These are phyloP conservation scores for Danio tinwini DNA, from an alignment of 2,797 vertebrate genomes.

Conservation along the genomic window DNA sequence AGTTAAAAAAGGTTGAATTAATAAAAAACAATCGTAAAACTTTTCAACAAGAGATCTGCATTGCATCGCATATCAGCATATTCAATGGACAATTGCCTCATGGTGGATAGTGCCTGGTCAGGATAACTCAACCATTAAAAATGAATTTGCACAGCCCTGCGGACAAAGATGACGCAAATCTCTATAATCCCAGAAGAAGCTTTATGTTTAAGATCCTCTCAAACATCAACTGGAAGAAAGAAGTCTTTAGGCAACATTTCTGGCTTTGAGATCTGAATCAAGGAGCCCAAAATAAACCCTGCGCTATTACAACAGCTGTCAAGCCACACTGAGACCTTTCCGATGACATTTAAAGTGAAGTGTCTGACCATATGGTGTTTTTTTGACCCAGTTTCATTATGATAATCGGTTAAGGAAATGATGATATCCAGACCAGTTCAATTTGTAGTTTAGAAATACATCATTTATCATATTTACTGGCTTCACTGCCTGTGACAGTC, in stretches of 20 bases:
- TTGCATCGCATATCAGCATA: neutral
- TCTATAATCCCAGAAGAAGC: neutral
- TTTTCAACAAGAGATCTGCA: no score
- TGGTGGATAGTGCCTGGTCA: neutral
- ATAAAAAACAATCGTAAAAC: no score
- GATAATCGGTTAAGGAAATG: neutral
- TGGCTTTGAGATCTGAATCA: neutral
- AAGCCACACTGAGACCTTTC: slow-evolving; percentile 23
- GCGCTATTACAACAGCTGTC: slow-evolving; percentile 1
- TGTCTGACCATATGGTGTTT: slow-evolving; percentile 22
- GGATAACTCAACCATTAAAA: slow-evolving; percentile 16
- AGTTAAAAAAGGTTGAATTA: no score
- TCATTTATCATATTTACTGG: neutral
- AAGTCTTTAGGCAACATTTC: neutral
- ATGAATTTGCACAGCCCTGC: slow-evolving; percentile 2
- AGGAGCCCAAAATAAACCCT: neutral
- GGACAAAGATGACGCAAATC: neutral
- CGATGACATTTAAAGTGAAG: slow-evolving; percentile 29
- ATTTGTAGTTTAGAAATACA: neutral
- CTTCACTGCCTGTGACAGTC: neutral
- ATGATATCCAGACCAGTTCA: neutral
- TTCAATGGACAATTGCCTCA: neutral
- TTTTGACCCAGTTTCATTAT: neutral
- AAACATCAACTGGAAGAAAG: neutral
- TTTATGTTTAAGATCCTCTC: slow-evolving; percentile 5